Base-by-base conservation (phyloP, 2,113 vertebrate species). In the Crocuta crocuta region DNA sequence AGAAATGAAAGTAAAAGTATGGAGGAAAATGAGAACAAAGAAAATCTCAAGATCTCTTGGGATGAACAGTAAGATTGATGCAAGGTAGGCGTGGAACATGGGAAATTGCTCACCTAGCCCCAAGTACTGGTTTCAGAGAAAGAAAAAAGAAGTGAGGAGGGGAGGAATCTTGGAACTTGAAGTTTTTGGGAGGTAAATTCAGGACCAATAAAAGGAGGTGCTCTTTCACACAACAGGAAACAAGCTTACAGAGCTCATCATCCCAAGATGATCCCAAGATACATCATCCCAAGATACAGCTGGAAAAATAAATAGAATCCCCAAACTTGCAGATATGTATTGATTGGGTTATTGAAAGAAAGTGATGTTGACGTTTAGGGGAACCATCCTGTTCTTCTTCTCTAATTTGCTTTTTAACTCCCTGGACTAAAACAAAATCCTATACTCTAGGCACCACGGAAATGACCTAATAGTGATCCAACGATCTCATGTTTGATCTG, bases 181-280 rank as follows among this genome's bases (percentile, higher is more conserved):
- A 84, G 74, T 80, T 95, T 28, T 16, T 53, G 70, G 87, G 81
- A 90, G 65, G 39, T 85, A 93, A 96, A 97, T 96, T 97, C 83
- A 89, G 90, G 63, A 68, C 81, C 93, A 85, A 23, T 70, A 63
- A 96, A 87, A 93, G 94, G 66, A 95, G 94, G 71, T 33, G 31
- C 58, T 88, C 71, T 92, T 92, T 97, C 50, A 43, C 90, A 80
- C 91, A 63, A 91, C 88, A 94, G 39, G 81, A 61, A 89, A 43
- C 28, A 39, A 92, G 63, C 28, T 68, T 71, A 70, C 5, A 85
- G 86, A 96, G 94, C 70, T 90, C 92, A 95, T 97, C 89, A 66
- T 78, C 74, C 83, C 74, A 85, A 74, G 71, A 86, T 45, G 80
- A 39, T 39, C 39, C 39, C 39, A 39, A 39, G 39, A 39, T 39